A percentile compares a stretch with the other conserved stretches of the same genome.
Conservation (phyloP, 2,888 invertebrate species). For the Phaonia tiefii region DNA sequence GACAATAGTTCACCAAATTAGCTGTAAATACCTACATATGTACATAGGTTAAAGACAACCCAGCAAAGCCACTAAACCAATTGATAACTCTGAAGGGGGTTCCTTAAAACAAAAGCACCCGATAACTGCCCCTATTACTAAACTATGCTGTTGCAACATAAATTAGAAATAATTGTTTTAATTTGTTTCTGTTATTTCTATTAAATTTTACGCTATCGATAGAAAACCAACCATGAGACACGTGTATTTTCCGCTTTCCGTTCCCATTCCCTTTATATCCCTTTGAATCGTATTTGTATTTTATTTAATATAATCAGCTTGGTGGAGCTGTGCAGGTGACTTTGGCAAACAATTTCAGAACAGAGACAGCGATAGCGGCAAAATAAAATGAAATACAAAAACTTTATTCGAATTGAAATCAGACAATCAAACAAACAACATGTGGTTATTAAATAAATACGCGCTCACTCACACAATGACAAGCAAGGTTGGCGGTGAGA, state of each 20-base stretch:
- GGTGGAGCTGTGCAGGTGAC: conserved; percentile 31
- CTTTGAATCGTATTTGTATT: conserved; percentile 10
- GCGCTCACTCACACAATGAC: not conserved
- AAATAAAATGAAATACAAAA: not conserved
- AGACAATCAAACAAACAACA: conserved; percentile 44
- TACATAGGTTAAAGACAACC: no score
- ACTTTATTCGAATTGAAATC: conserved; percentile 21
- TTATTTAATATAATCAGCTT: conserved; percentile 37
- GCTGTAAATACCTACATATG: not conserved
- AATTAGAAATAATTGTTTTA: conserved; percentile 42
- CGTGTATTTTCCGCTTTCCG: not conserved
- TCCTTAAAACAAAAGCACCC: not conserved
- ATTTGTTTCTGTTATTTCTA: conserved; percentile 6
- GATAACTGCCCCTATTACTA: not conserved
- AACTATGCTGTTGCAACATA: conserved; percentile 22
- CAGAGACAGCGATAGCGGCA: conserved; percentile 2
- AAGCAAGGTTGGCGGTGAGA: not conserved
- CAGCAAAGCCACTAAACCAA: not conserved
- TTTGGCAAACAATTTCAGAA: conserved; percentile 34
- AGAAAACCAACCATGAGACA: no score
- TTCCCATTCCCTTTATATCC: no score
- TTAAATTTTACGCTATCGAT: no score
- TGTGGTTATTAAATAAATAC: conserved; percentile 56
- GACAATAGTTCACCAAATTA: conserved; percentile 60
- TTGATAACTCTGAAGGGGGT: not conserved